Base-by-base conservation (phyloP, 2,888 invertebrate genomes). In the Disparrhopalites patrizii region DNA sequence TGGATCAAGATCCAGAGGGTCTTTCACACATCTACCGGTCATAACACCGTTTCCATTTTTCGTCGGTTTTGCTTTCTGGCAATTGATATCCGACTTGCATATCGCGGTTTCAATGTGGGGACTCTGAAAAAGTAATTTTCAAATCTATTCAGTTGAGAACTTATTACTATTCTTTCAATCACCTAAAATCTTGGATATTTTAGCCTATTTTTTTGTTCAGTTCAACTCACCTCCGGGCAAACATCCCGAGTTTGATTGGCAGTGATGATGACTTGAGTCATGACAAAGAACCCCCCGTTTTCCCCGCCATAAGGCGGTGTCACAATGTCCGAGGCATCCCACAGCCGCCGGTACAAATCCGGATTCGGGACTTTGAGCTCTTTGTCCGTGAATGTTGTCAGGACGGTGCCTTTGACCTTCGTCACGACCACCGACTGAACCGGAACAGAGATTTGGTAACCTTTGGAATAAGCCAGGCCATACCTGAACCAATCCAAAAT, bases 301-400 rank as follows among this genome's bases (percentile, higher is more conserved):
- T 82, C 82, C 78, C 80, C 80, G 30, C 72, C 72, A 31, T 68
- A 66, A 1, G 82, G 79, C 3, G 82, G 82, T n/a, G 81, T 77
- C 2, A 81, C 79, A 74, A 81, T 81, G 69, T 83, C 82, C 2
- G 80, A 77, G 5, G 80, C 79, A 76, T 83, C 82, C 81, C 81
- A 82, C 54, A 79, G 70, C 57, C 77, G 69, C 18, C 73, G 65
- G 67, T 78, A 78, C 27, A 73, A 67, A 15, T 70, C 63, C 1
- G 70, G 68, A 50, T 69, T 58, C 36, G 67, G 66, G 5, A 74
- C 70, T 3, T 27, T 54, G 2, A 74, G 56, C 31, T 72, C 56
- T 27, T 66, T 65, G 31, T 75, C 72, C 31, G 71, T 62, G 1
- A 69, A 70, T 33, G 72, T 70, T 13, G 80, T 79, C 51, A 73